phyloP scores from a whole-genome alignment of 2,888 invertebrate genomes.

The Hoplodrina ambigua region DNA sequence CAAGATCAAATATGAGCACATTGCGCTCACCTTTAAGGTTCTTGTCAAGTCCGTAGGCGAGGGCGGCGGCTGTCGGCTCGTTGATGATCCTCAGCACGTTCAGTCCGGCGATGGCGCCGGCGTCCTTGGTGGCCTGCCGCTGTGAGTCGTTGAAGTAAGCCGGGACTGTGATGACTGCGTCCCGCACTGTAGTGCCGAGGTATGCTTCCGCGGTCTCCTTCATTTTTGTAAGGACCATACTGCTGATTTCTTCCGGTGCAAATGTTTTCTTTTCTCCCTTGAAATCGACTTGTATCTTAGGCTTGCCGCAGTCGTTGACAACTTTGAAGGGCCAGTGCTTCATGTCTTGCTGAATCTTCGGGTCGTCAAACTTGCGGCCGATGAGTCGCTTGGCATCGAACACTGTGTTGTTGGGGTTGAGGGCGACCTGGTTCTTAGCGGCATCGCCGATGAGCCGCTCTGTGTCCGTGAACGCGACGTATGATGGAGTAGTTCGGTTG shows the following conservation, averaged over 20 bases:
- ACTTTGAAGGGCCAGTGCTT: conserved; percentile 96
- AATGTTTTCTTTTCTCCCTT: conserved; percentile 92
- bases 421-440: conserved; percentile 95
- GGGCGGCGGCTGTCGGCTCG: conserved; percentile 94
- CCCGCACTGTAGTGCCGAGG: conserved; percentile 92
- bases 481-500: conserved; percentile 96
- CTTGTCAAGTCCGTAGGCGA: conserved; percentile 93
- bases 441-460: conserved; percentile 96
- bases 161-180: conserved; percentile 95
- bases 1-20: conserved; percentile 92
- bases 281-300: conserved; percentile 92
- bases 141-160: conserved; percentile 95
- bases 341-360: conserved; percentile 94
- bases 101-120: conserved; percentile 94
- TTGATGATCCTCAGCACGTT: conserved; percentile 96
- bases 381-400: conserved; percentile 94
- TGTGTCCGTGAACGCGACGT: conserved; percentile 96
- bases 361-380: conserved; percentile 94
- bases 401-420: conserved; percentile 94
- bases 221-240: conserved; percentile 91
- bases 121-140: conserved; percentile 95
- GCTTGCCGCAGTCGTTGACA: conserved; percentile 91
- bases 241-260: conserved; percentile 93
- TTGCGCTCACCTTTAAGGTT: conserved; percentile 92
- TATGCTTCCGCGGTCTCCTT: conserved; percentile 93